phyloP scores from a whole-genome alignment of 2,113 vertebrate genomes.

The Urocitellus parryii region DNA sequence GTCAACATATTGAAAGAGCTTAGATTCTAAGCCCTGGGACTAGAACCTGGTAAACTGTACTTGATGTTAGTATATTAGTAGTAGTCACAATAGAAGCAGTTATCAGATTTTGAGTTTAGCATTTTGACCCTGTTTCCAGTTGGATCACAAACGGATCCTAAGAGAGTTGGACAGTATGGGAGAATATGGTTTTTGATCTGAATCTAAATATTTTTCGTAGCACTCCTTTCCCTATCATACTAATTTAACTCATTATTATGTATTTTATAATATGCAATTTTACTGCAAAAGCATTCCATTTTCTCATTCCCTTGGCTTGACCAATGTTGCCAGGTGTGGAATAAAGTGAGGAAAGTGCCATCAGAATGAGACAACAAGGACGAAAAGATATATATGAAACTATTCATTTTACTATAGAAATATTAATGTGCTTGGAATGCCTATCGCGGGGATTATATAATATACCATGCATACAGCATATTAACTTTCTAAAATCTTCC shows the following conservation, averaged over 20 bases:
- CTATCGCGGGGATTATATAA: not conserved
- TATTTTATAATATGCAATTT: not conserved
- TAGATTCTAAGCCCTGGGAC: conserved; percentile 9
- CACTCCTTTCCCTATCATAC: not conserved
- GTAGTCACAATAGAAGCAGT: not conserved
- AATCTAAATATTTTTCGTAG: conserved; percentile 23
- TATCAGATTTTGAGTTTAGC: conserved; percentile 24
- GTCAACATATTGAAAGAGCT: not conserved
- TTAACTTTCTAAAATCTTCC: not conserved
- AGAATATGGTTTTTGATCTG: conserved; percentile 31
- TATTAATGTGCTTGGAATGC: not conserved
- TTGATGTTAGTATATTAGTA: not conserved
- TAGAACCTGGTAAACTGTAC: conserved; percentile 8
- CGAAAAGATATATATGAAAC: not conserved
- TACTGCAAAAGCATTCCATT: not conserved
- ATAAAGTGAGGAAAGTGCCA: conserved; percentile 25
- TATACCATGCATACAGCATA: no score
- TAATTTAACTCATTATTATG: conserved; percentile 26
- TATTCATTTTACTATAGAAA: conserved; percentile 34
- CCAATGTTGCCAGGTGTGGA: not conserved
- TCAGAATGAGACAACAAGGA: not conserved
- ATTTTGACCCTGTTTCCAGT: not conserved
- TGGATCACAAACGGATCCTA: not conserved
- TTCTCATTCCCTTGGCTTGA: not conserved
- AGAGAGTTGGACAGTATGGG: not conserved